Conservation (phyloP, 1,140 invertebrate species). For the Zaprionus ornatus region DNA sequence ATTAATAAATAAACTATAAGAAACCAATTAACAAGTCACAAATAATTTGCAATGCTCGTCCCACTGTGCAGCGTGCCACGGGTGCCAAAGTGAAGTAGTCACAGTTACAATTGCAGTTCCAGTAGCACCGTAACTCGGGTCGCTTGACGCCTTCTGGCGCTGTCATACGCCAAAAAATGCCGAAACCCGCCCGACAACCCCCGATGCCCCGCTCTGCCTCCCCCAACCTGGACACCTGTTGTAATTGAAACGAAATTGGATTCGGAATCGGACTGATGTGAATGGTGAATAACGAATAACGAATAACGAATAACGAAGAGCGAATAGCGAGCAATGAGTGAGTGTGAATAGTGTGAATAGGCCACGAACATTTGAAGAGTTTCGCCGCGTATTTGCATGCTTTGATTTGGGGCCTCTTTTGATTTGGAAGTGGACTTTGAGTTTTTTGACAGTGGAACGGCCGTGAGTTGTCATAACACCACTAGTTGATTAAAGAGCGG, state of each 20-base stretch:
- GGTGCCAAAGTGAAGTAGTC: neutral
- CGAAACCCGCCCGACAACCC: neutral
- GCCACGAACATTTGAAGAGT: constrained; percentile 18
- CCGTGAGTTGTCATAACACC: constrained; percentile 67
- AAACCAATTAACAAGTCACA: too few species aligned
- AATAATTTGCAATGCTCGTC: too few species aligned
- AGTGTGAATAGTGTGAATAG: neutral
- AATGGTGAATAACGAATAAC: constrained; percentile 1
- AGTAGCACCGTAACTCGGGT: constrained; percentile 44
- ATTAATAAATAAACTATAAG: too few species aligned
- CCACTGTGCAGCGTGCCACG: constrained; percentile 33
- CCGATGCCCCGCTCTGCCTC: neutral
- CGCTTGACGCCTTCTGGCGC: constrained; percentile 38
- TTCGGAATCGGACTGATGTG: constrained; percentile 17
- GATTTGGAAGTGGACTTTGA: constrained; percentile 35
- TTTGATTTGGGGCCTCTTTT: constrained; percentile 28
- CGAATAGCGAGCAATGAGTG: neutral
- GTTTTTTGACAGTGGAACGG: constrained; percentile 54
- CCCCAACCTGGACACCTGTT: constrained; percentile 16
- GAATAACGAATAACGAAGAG: neutral
- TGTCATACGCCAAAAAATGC: constrained; percentile 59
- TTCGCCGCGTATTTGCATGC: constrained; percentile 58
- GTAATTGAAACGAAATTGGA: constrained; percentile 62
- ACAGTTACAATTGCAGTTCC: constrained; percentile 32
- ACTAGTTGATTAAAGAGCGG: neutral